Evolutionary conservation across 2,888 invertebrate species (phyloP), one percentile per base, ranked within the genome.

Genomic region (Trachelus troglodyta): DNA sequence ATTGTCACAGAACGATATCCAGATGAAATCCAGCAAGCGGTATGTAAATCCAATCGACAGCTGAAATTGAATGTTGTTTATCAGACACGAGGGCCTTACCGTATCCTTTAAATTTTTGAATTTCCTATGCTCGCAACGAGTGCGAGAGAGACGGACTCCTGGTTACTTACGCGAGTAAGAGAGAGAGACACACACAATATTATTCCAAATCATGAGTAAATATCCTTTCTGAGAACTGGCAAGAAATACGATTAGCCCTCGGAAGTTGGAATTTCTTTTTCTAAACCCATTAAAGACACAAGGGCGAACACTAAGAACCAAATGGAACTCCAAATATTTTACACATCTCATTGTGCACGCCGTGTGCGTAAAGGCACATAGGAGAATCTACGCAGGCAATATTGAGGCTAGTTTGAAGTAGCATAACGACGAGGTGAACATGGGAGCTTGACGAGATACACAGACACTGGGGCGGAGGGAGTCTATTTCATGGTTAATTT

Each of bases 401-500:
- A 56, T 56, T 56, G 56, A 23, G 56, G 23, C 9, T 56, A 56
- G 56, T 23, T 56, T 23, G 56, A 56, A 56, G 56, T 74, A 37
- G 33, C 74, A 30, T 30, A 34, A n/a, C 74, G 35, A 33, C 34
- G 74, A 31, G 69, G 83, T 86, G 85, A 85, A 87, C 85, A 87
- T 86, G 83, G 85, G 83, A 85, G 85, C 82, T 84, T 83, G 86
- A 86, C 85, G 84, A 84, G 85, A 87, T 86, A 87, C 87, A 86
- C 85, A 86, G 88, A 87, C 88, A 88, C 86, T 87, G 86, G 88
- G 89, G 88, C 87, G 88, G 86, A 89, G 89, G 87, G 91, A 91
- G 91, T 92, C 92, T 92, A 92, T 92, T 92, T 92, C 91, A 91
- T 91, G 92, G 89, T 91, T 91, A 91, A 92, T 92, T 92, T 91